Percentiles rank a stretch among this genome's conserved stretches.
Evolutionary conservation across 1,140 invertebrate species (phyloP).

Genomic region (Aphidius ervi): DNA sequence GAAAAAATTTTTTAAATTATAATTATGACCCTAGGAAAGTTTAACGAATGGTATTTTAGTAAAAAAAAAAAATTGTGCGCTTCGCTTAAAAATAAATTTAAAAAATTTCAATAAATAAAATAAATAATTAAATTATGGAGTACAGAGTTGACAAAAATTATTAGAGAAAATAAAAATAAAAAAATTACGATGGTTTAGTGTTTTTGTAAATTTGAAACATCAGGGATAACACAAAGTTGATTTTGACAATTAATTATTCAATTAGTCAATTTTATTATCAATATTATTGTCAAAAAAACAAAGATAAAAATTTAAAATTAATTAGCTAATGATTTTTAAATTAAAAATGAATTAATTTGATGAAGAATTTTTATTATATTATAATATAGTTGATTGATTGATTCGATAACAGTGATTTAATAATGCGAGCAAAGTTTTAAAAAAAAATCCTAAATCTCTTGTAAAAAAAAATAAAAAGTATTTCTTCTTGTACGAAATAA

Average conservation of each 20-base stretch:
- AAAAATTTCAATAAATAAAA: slow-evolving; percentile 1
- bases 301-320: slow-evolving; percentile 9
- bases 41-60: not conserved
- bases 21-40: not conserved
- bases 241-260: no score
- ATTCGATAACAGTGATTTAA: no score
- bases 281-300: not conserved
- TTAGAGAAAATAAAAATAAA: no score
- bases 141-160: no score
- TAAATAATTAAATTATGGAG: not conserved
- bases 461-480: no score
- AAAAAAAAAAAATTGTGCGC: slow-evolving; percentile 1
- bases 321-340: not conserved
- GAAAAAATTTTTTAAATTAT: not conserved
- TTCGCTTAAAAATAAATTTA: slow-evolving; percentile 7
- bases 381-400: no score
- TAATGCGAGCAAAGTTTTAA: no score
- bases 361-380: no score
- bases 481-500: no score
- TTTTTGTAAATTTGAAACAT: slow-evolving; percentile 14
- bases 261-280: no score
- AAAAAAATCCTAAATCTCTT: no score
- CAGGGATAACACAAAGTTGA: slow-evolving; percentile 1
- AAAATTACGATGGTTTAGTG: slow-evolving; percentile 1
- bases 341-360: not conserved